Evolutionary conservation across 2,888 invertebrate genomes (phyloP), one percentile per base, ranked within the genome.

Genomic region (Hybos culiciformis): DNA sequence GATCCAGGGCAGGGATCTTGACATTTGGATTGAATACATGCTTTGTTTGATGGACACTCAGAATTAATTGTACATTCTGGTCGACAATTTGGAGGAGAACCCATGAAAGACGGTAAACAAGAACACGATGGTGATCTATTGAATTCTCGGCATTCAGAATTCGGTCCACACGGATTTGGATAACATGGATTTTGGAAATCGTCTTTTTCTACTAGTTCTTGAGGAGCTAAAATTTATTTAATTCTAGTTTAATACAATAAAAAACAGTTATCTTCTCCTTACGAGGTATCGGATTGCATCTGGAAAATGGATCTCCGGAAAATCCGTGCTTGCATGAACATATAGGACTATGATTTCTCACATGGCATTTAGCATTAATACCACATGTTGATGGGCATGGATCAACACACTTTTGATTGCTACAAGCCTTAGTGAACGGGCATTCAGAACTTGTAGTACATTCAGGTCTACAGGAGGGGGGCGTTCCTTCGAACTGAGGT

Each of bases 41-140:
- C 80, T 45, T 73, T 66, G 50, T 74, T 69, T 50, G 68, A 71
- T 5, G 75, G 57, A 59, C 83, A 83, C 60, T 83, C 82, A 19
- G 74, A 72, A 58, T 81, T 84, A 50, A 78, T 77, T 20, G 82
- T 72, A 61, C 88, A 88, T 64, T 86, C 85, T 7, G 84, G 84
- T 50, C 79, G 72, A 56, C 86, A 86, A 52, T 81, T 75, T 2
- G 84, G 84, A 15, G 79, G 76, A 54, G 77, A 72, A 37, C 83
- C 83, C 15, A 73, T 74, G 51, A 71, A 78, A 37, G 75, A 74
- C 9, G 67, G 53, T 11, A 67, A 55, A 50, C 78, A 79, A 21
- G 69, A 70, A 56, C 82, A 82, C 5, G 74, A 70, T 1, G 80
- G 78, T 24, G 73, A 61, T 51, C 79, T 80, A 48, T 74, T 75